phyloP scores from a whole-genome alignment of 2,888 invertebrate species.

The Beris morrisii region DNA sequence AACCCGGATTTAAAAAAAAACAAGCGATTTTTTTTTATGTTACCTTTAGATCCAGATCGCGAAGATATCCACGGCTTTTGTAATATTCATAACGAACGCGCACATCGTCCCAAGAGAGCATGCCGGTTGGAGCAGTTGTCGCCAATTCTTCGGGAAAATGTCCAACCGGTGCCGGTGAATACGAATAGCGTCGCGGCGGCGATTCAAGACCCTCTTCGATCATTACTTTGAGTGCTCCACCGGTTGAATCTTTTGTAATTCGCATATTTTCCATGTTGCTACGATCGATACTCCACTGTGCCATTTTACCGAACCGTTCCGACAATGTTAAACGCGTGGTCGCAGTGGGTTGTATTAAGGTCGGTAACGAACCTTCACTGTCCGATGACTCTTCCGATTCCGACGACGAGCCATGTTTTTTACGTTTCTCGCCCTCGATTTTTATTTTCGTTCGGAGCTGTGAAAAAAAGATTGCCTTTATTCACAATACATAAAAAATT shows the following conservation, averaged over 20 bases:
- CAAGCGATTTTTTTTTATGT: background rate
- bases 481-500: background rate
- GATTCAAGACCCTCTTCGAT: conserved; percentile 68
- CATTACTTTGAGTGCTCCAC: conserved; percentile 74
- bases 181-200: conserved; percentile 60
- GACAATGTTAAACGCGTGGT: conserved; percentile 74
- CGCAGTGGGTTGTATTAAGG: conserved; percentile 58
- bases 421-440: conserved; percentile 57
- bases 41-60: conserved; percentile 63
- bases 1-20: background rate
- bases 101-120: conserved; percentile 87
- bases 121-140: conserved; percentile 68
- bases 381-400: conserved; percentile 67
- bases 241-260: conserved; percentile 76
- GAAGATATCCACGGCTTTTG: conserved; percentile 81
- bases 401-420: conserved; percentile 60
- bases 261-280: conserved; percentile 83
- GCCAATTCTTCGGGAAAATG: conserved; percentile 79
- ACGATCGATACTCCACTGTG: conserved; percentile 85
- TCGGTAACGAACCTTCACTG: conserved; percentile 60
- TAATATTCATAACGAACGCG: conserved; percentile 86
- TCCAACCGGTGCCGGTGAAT: conserved; percentile 71
- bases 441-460: conserved; percentile 55
- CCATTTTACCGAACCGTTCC: conserved; percentile 89
- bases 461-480: background rate